Conservation (phyloP, 2,888 invertebrate genomes). For the Eucera pruinosa region DNA sequence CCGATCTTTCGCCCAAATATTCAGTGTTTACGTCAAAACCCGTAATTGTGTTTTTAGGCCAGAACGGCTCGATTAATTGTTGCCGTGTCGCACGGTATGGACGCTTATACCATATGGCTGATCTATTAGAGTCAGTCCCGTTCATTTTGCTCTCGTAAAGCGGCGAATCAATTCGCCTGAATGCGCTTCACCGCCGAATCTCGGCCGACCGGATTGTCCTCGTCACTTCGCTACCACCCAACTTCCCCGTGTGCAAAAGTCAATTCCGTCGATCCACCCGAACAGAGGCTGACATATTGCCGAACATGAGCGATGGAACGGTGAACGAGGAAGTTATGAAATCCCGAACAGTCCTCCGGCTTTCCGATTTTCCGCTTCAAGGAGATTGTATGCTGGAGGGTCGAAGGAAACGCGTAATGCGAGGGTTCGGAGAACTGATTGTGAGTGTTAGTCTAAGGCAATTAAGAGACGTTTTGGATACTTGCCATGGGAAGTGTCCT, state of each 20-base stretch:
- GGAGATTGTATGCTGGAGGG: not conserved
- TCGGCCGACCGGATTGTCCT: constrained; percentile 28
- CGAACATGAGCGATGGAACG: constrained; percentile 15
- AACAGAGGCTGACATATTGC: constrained; percentile 45
- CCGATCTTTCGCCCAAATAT: too few relatives aligned
- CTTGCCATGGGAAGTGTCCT: constrained; percentile 7
- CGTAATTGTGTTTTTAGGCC: too few relatives aligned
- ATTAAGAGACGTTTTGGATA: constrained; percentile 7
- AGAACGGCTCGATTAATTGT: constrained; percentile 19
- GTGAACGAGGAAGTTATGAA: constrained; percentile 46
- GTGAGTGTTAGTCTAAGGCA: not conserved
- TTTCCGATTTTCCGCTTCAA: constrained; percentile 24
- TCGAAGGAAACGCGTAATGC: not conserved
- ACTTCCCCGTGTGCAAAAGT: constrained; percentile 25
- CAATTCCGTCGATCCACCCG: constrained; percentile 20
- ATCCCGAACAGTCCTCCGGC: constrained; percentile 10
- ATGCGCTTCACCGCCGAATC: constrained; percentile 27
- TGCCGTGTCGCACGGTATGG: not conserved
- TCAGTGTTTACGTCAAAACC: too few relatives aligned
- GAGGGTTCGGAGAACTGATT: too few relatives aligned
- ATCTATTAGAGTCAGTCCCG: constrained; percentile 33
- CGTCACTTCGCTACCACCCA: constrained; percentile 25
- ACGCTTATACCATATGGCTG: constrained; percentile 13
- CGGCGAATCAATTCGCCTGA: constrained; percentile 38
- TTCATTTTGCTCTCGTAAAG: constrained; percentile 25